Percentiles rank a stretch among this genome's conserved stretches.
Conservation (phyloP, 2,888 invertebrate species). For the Furcula furcula region DNA sequence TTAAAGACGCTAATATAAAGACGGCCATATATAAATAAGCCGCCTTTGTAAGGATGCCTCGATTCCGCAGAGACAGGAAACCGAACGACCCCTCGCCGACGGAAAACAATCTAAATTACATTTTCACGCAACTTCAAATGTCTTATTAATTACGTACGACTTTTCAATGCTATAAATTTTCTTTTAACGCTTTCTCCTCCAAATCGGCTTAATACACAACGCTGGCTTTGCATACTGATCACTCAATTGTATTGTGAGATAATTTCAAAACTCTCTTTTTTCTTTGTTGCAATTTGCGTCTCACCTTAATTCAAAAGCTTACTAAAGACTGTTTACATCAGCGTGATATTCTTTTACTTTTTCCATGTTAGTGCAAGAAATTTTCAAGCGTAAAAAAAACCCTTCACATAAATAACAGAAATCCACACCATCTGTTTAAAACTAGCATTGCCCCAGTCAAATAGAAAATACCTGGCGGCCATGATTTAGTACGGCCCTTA, state of each 20-base stretch:
- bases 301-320: background rate
- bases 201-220: conserved; percentile 76
- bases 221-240: conserved; percentile 69
- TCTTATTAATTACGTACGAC: conserved; percentile 81
- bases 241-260: conserved; percentile 57
- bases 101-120: conserved; percentile 82
- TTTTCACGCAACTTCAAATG: conserved; percentile 83
- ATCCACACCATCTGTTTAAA: conserved; percentile 57
- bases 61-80: conserved; percentile 63
- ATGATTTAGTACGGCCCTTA: conserved; percentile 71
- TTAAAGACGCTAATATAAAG: conserved; percentile 81
- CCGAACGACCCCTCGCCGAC: conserved; percentile 60
- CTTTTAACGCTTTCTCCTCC: conserved; percentile 70
- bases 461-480: conserved; percentile 64
- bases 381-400: conserved; percentile 3
- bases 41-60: conserved; percentile 64
- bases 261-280: conserved; percentile 36
- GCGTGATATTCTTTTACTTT: background rate
- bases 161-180: conserved; percentile 82
- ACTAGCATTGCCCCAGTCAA: conserved; percentile 41
- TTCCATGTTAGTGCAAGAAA: background rate
- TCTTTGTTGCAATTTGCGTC: conserved; percentile 30
- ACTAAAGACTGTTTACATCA: background rate
- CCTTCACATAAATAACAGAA: conserved; percentile 50
- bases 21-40: conserved; percentile 79